Evolutionary conservation across 2,113 vertebrate genomes (phyloP).

Genomic region (Paraplagusia blochii): DNA sequence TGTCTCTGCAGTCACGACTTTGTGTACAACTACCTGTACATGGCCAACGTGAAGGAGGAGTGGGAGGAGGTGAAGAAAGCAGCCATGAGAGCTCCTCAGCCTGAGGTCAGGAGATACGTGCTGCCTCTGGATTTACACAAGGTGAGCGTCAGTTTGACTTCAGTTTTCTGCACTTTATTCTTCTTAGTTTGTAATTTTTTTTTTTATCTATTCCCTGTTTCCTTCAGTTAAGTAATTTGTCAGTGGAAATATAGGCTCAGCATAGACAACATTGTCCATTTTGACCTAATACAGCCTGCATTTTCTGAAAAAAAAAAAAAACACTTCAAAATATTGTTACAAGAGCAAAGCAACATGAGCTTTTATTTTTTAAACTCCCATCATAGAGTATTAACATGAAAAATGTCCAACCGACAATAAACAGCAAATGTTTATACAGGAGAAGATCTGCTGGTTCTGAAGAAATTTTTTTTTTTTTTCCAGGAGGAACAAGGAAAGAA

Average conservation of each 20-base stretch:
- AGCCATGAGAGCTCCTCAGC: slow-evolving; percentile 89
- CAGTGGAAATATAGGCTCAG: too few relatives aligned
- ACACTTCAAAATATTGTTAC: too few relatives aligned
- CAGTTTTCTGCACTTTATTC: not conserved
- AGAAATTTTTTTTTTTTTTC: slow-evolving; percentile 6
- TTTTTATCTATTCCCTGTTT: slow-evolving; percentile 8
- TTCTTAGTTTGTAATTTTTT: not conserved
- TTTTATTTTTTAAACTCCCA: too few relatives aligned
- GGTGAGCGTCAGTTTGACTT: slow-evolving; percentile 63
- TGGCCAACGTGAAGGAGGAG: slow-evolving; percentile 84
- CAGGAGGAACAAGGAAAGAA: slow-evolving; percentile 93
- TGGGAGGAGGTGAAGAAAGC: slow-evolving; percentile 96
- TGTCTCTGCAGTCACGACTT: slow-evolving; percentile 85
- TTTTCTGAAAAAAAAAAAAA: too few relatives aligned
- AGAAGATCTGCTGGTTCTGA: not conserved
- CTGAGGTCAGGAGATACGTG: slow-evolving; percentile 91
- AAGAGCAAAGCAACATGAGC: too few relatives aligned
- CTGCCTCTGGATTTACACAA: slow-evolving; percentile 86
- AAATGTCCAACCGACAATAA: too few relatives aligned
- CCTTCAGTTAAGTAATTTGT: too few relatives aligned
- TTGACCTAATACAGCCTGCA: too few relatives aligned
- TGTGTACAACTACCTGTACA: slow-evolving; percentile 95
- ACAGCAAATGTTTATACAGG: too few relatives aligned
- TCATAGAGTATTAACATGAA: too few relatives aligned
- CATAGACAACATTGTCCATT: too few relatives aligned